phyloP scores from a whole-genome alignment of 2,113 vertebrate species.

The Indicator indicator region DNA sequence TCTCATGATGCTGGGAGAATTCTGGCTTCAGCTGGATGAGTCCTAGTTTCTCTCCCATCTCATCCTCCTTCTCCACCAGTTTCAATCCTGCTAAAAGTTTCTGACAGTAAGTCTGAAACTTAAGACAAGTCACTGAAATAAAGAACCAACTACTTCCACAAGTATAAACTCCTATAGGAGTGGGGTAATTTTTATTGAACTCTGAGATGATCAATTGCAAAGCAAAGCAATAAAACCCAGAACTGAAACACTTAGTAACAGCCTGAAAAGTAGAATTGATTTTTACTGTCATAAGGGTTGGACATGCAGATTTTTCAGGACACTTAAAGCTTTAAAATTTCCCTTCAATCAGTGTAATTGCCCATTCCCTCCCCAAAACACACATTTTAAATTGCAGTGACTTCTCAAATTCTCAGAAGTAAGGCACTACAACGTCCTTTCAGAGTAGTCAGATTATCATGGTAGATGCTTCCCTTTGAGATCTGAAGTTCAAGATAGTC shows the following conservation, averaged over 20 bases:
- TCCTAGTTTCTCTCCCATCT: background rate
- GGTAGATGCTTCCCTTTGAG: background rate
- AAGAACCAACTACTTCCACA: background rate
- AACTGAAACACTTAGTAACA: background rate
- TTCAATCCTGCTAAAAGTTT: background rate
- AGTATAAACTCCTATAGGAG: background rate
- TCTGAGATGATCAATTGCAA: background rate
- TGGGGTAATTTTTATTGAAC: conserved; percentile 2
- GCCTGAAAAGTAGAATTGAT: background rate
- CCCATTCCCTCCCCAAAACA: background rate
- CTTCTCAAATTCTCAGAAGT: conserved; percentile 32
- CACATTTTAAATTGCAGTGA: background rate
- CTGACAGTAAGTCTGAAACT: background rate
- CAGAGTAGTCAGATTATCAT: background rate
- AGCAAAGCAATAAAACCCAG: background rate
- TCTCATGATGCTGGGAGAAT: background rate
- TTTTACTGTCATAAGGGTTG: background rate
- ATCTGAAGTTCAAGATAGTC: background rate
- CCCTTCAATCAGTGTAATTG: conserved; percentile 8
- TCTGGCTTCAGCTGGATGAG: background rate
- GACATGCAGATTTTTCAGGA: background rate
- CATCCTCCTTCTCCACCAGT: background rate
- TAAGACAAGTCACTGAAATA: background rate
- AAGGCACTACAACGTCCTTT: conserved; percentile 42
- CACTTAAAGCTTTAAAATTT: conserved; percentile 10